phyloP scores from a whole-genome alignment of 2,888 invertebrate species.

The Spilosoma lubricipeda region DNA sequence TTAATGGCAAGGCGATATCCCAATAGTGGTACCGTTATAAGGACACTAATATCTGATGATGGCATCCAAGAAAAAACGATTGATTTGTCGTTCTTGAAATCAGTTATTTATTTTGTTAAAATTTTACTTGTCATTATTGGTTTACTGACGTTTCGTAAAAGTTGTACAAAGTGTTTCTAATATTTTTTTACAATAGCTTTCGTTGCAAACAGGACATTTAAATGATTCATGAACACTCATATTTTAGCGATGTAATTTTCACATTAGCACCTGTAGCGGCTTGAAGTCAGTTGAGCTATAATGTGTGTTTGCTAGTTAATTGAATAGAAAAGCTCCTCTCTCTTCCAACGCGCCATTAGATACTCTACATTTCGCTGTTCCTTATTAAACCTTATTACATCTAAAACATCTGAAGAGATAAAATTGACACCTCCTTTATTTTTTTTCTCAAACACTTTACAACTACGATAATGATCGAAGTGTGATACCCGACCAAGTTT shows the following conservation, averaged over 20 bases:
- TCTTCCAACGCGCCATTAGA: not conserved
- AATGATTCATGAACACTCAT: too few species aligned
- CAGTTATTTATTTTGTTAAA: too few species aligned
- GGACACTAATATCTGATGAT: too few species aligned
- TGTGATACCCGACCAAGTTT: constrained; percentile 49
- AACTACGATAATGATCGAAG: constrained; percentile 47
- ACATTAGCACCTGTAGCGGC: not conserved
- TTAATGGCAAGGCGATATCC: too few species aligned
- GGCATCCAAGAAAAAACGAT: too few species aligned
- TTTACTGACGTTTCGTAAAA: not conserved
- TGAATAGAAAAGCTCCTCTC: not conserved
- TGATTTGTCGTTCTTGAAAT: too few species aligned
- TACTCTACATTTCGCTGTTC: not conserved
- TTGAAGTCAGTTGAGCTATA: not conserved
- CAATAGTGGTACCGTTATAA: too few species aligned
- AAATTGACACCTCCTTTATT: constrained; percentile 20
- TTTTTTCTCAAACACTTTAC: constrained; percentile 36
- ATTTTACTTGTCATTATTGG: too few species aligned
- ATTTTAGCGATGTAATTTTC: not conserved
- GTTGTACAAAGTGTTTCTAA: not conserved
- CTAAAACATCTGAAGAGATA: constrained; percentile 7
- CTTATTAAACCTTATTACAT: constrained; percentile 14
- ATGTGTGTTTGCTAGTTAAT: not conserved
- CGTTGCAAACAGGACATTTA: too few species aligned
- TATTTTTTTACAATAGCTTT: not conserved